These are phyloP conservation scores for Cheilosia vernalis DNA, from an alignment of 2,888 invertebrate species.

Conservation along the genomic window DNA sequence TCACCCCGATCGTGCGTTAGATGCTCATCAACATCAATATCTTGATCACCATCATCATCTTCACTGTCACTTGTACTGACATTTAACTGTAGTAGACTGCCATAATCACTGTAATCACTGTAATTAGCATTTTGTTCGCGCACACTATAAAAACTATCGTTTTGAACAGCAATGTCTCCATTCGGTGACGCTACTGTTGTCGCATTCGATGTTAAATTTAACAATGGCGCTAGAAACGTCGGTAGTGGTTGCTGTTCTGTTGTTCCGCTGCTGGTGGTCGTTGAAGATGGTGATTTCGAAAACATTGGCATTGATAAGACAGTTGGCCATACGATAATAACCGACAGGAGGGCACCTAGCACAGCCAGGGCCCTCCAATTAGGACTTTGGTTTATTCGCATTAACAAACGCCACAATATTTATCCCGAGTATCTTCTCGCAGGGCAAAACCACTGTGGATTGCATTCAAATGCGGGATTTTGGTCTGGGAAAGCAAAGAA, in stretches of 20 bases:
- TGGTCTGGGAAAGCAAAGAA: constrained; percentile 49
- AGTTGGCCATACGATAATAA: constrained; percentile 81
- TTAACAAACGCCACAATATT: constrained; percentile 79
- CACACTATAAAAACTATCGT: constrained; percentile 51
- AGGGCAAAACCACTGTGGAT: constrained; percentile 66
- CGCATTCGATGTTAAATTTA: constrained; percentile 50
- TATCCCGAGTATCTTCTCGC: constrained; percentile 70
- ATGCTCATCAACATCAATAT: constrained; percentile 54
- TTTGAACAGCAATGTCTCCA: constrained; percentile 22
- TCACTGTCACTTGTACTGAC: constrained; percentile 71
- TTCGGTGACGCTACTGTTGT: constrained; percentile 44
- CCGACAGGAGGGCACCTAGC: constrained; percentile 84
- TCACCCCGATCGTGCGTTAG: constrained; percentile 55
- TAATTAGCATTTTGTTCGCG: constrained; percentile 53
- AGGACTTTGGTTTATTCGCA: constrained; percentile 82
- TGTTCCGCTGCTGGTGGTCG: background rate
- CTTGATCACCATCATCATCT: constrained; percentile 78
- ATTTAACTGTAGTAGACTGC: constrained; percentile 58
- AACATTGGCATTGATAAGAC: constrained; percentile 81
- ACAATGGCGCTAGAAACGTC: constrained; percentile 20
- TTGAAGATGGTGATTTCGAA: constrained; percentile 48
- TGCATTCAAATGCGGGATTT: constrained; percentile 69
- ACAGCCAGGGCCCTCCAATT: constrained; percentile 84
- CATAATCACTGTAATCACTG: constrained; percentile 66
- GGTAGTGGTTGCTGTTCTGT: constrained; percentile 23